Base-by-base conservation (phyloP, 1,140 invertebrate genomes). In the Rhyacophila brunnea region DNA sequence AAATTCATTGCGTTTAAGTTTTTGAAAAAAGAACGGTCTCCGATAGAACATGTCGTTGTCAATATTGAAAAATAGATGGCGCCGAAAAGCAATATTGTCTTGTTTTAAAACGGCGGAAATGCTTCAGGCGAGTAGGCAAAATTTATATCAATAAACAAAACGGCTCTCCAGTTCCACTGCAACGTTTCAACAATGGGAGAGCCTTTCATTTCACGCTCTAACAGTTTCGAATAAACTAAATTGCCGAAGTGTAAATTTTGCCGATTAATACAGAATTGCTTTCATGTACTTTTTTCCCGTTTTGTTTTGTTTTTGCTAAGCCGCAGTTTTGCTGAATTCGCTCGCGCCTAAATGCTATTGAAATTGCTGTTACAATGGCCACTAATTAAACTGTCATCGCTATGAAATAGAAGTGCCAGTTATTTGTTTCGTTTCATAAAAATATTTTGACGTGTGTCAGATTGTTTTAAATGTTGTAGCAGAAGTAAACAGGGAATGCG, bases 221-320 rank as follows among this genome's bases (percentile, higher is more conserved):
- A 52, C 57, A 32, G 38, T 32, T 53, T 46, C 49, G 57, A 59
- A 59, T 59, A 59, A 52, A 59, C 57, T 34, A 47, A 59, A 59
- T 49, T 59, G 57, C 42, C 57, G 49, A 59, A 59, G 57, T 59
- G 57, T 52, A 59, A 59, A 59, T 59, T 59, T 59, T 59, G 57
- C 43, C 57, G 57, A 59, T 59, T 59, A 59, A 59, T 52, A 53
- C 57, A 46, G 15, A 59, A 59, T 28, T 28, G 23, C 23, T 28
- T 28, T 28, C 9, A 28, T 28, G 23, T 28, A 28, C 9, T 5
- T 28, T 28, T 28, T 28, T 9, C 4, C 23, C 9, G 9, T 9
- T 28, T 28, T 28, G 23, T 28, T 28, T 28, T n/a, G n/a, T n/a
- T n/a, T 28, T 28, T 28, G 23, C 23, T 28, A 28, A 28, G 23